phyloP scores from a whole-genome alignment of 2,888 invertebrate species.

The Acanthosepion esculentum region DNA sequence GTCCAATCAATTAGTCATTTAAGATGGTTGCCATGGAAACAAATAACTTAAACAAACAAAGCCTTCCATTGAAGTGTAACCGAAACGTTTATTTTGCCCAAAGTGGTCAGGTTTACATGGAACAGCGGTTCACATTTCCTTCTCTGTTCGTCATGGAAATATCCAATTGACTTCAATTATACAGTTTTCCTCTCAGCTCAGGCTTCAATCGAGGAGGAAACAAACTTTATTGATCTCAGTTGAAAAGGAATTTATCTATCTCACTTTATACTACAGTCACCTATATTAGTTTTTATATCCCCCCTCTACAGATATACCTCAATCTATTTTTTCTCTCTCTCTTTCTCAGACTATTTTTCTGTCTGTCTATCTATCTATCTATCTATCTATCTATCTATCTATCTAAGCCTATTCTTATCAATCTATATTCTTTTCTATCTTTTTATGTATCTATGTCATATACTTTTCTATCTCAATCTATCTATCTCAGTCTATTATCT shows the following conservation, averaged over 20 bases:
- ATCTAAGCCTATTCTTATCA: no score
- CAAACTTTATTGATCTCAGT: not conserved
- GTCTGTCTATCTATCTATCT: no score
- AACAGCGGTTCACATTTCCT: not conserved
- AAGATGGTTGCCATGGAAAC: not conserved
- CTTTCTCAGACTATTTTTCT: not conserved
- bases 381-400: no score
- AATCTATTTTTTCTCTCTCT: no score
- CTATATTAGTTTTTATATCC: not conserved
- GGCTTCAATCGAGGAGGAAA: not conserved
- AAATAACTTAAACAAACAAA: not conserved
- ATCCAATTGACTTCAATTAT: not conserved
- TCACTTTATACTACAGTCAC: not conserved
- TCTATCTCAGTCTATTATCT: no score
- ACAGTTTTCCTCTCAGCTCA: not conserved
- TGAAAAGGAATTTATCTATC: not conserved
- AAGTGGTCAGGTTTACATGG: not conserved
- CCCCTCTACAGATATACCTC: no score
- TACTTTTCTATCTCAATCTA: no score
- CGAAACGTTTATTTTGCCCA: not conserved
- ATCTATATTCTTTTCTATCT: no score
- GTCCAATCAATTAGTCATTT: no score
- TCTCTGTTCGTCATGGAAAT: not conserved
- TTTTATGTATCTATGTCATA: no score
- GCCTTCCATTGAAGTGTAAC: not conserved